Conservation (phyloP, 2,797 vertebrate species). For the Trachops cirrhosus region DNA sequence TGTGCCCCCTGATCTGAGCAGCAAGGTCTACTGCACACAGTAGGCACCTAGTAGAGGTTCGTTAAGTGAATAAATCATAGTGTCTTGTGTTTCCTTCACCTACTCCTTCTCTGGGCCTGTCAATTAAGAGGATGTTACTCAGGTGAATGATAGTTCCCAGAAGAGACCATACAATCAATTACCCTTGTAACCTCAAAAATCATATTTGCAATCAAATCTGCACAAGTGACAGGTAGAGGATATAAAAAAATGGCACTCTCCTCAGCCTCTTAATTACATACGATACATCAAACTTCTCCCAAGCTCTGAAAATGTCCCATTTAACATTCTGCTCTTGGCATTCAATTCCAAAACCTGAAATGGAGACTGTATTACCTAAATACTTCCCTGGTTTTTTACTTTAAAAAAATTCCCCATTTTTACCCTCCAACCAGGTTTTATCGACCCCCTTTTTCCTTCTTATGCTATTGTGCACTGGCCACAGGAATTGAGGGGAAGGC, state of each 20-base stretch:
- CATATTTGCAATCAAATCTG: constrained; percentile 73
- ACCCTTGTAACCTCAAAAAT: constrained; percentile 75
- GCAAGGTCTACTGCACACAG: neutral
- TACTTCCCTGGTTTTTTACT: neutral
- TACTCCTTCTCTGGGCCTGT: neutral
- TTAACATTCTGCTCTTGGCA: constrained; percentile 67
- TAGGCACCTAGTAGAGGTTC: neutral
- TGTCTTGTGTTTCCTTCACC: neutral
- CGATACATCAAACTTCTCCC: constrained; percentile 68
- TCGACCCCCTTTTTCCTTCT: neutral
- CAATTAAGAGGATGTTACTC: constrained; percentile 26
- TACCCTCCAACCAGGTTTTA: constrained; percentile 1
- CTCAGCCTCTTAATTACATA: constrained; percentile 67
- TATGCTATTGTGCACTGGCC: neutral
- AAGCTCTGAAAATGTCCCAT: constrained; percentile 67
- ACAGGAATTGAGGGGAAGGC: neutral
- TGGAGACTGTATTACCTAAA: constrained; percentile 52
- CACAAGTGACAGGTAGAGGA: constrained; percentile 59
- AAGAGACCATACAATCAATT: constrained; percentile 68
- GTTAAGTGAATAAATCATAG: neutral
- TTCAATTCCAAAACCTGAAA: constrained; percentile 61
- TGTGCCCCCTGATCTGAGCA: neutral
- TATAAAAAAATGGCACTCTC: constrained; percentile 61
- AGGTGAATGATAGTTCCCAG: constrained; percentile 63
- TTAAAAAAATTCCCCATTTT: neutral